Evolutionary conservation across 1,140 invertebrate species (phyloP), one percentile per base, ranked within the genome.

Genomic region (Cydia strobilella): DNA sequence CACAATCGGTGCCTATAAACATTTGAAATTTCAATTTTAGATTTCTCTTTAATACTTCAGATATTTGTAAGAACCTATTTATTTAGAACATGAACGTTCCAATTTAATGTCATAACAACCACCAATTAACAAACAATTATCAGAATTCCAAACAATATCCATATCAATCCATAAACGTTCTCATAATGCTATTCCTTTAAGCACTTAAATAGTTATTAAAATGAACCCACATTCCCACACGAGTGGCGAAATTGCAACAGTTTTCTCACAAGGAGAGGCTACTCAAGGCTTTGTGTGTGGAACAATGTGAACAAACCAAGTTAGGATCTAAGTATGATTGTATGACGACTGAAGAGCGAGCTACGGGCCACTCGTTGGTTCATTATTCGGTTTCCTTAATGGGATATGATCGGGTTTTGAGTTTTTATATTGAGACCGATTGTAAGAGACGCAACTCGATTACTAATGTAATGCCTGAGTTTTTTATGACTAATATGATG

Each of bases 221-320:
- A 80, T 69, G 54, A 75, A 79, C 89, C 88, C 90, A 89, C 86
- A 92, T 91, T 90, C 89, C 86, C 88, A 90, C 83, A 87, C 82
- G 74, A 75, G 79, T 15, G 27, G 77, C 76, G 77, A 75, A 87
- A 84, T 84, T 72, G 86, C 83, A 87, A 90, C 85, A 89, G 80
- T 92, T 92, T 92, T 92, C 90, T 92, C 88, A 91, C 86, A 87
- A 75, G 74, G 78, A 92, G 90, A 85, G 87, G 87, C 88, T 86
- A 90, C 87, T 90, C 81, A 81, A 25, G 74, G 78, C 87, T 86
- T 91, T 91, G 83, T 90, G 73, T 81, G 13, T 76, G 72, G 80
- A 89, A 92, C 89, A 92, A 92, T 90, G 75, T 73, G 74, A 72
- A 89, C 86, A 88, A 88, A 85, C 80, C 77, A 73, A 84, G 78